Evolutionary conservation across 2,113 vertebrate genomes (phyloP).

Genomic region (Ellobius talpinus): DNA sequence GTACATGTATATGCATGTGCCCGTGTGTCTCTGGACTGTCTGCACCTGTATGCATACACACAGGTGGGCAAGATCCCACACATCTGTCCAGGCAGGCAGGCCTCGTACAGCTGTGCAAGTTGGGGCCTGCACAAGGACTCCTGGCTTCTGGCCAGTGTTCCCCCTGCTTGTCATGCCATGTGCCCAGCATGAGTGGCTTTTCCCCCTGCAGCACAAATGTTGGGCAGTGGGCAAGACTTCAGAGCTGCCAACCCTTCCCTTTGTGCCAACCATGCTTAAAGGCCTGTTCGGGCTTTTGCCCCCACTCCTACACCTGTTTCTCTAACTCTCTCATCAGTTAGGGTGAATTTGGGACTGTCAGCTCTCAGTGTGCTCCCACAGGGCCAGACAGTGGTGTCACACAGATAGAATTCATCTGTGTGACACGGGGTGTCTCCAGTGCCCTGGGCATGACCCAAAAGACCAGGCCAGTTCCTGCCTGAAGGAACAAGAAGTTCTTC

Average conservation of each 20-base stretch:
- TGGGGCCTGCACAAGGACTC: not conserved
- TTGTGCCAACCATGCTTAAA: no score
- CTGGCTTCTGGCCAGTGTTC: not conserved
- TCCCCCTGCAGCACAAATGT: not conserved
- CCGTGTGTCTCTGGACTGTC: not conserved
- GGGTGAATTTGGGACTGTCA: not conserved
- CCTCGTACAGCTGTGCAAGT: not conserved
- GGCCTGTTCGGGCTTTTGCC: not conserved
- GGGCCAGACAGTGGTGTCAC: not conserved
- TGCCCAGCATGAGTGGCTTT: not conserved
- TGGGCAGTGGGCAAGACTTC: not conserved
- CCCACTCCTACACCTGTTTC: not conserved
- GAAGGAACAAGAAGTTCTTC: not conserved
- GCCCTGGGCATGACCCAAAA: not conserved
- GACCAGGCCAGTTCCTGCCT: not conserved
- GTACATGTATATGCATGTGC: not conserved
- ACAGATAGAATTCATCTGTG: not conserved
- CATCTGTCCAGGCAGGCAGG: not conserved
- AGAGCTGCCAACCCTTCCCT: accelerated
- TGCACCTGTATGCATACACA: accelerated
- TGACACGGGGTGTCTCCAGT: not conserved
- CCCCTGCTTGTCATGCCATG: accelerated
- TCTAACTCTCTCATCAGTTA: not conserved
- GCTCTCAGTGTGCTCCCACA: not conserved
- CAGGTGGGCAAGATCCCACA: not conserved